A percentile compares a stretch with the other conserved stretches of the same genome.
phyloP scores from a whole-genome alignment of 2,888 invertebrate genomes.

The Sinodicranocentrus sp. region DNA sequence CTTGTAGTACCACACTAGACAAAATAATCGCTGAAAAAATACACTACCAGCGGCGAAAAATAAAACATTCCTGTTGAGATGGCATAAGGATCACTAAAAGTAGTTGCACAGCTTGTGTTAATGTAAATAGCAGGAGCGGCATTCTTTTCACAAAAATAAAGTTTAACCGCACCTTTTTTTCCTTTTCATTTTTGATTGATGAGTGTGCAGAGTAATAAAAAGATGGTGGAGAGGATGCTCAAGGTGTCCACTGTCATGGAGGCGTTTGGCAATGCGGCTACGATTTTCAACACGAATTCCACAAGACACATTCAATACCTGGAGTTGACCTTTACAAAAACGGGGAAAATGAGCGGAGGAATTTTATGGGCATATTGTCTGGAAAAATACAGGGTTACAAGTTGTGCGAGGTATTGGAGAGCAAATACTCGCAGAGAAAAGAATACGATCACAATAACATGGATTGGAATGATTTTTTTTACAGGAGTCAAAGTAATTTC shows the following conservation, averaged over 20 bases:
- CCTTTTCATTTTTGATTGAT: slow-evolving; percentile 41
- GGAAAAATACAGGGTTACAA: slow-evolving; percentile 92
- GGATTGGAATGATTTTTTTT: slow-evolving; percentile 77
- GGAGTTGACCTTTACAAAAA: slow-evolving; percentile 90
- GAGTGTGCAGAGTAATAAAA: slow-evolving; percentile 78
- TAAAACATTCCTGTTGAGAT: too few species aligned
- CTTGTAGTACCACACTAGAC: background rate
- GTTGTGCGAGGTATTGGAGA: slow-evolving; percentile 77
- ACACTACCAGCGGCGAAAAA: too few species aligned
- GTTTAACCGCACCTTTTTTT: slow-evolving; percentile 33
- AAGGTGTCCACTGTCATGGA: slow-evolving; percentile 85
- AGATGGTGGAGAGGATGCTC: slow-evolving; percentile 80
- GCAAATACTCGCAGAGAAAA: slow-evolving; percentile 80
- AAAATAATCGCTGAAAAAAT: too few species aligned
- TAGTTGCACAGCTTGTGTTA: too few species aligned
- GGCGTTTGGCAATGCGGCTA: slow-evolving; percentile 90
- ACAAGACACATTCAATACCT: slow-evolving; percentile 90
- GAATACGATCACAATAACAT: too few species aligned
- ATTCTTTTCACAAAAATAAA: slow-evolving; percentile 7
- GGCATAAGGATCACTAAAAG: too few species aligned
- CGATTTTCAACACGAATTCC: slow-evolving; percentile 90
- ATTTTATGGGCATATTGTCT: slow-evolving; percentile 91
- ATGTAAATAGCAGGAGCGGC: slow-evolving; percentile 24
- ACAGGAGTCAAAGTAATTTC: slow-evolving; percentile 91
- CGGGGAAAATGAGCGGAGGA: slow-evolving; percentile 93